Base-by-base conservation (phyloP, 2,797 vertebrate genomes). In the Lepus oiostolus region DNA sequence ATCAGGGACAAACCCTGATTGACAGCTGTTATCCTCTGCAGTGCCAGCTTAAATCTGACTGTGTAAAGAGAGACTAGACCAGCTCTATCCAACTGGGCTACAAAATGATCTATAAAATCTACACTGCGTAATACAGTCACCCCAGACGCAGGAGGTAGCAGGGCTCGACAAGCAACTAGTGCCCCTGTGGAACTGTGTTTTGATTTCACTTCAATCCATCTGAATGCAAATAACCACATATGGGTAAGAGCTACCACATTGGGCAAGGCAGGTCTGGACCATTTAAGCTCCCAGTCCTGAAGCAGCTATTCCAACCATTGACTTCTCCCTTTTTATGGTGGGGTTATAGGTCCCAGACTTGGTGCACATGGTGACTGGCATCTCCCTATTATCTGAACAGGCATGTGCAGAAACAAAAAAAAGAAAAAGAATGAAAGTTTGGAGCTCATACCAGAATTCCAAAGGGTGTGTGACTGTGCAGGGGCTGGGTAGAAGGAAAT, bases 191-290 rank as follows among this genome's bases (percentile, higher is more conserved):
- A 7, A 63, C 75, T 24, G 75, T 60, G 26, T 68, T 75, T 77
- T 52, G n/a, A 47, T 65, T 87, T 85, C 24, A 80, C 35, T 77
- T 79, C 38, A 71, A 91, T 54, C 12, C 52, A 71, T 71, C 60
- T 58, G 17, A 26, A 14, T 28, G 14, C 60, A 32, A 71, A 52
- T 17, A 50, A 67, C 38, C 14, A 3, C 16, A 24, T 0, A 1
- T 50, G 16, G 30, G 5, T 35, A 38, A 42, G 35, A 54, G 14
- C 65, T n/a, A 16, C 19, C 26, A 28, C 30, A 6, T 30, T 1
- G 0, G 22, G 5, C 14, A 9, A 16, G 32, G 11, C 21, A 7
- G n/a, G 0, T 42, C 68, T 35, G 42, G 17, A 22, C 22, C n/a
- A 22, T 30, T 0, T 62, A 19, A 54, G 24, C 4, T 50, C 24